A percentile compares a stretch with the other conserved stretches of the same genome.
These are phyloP conservation scores for Tachina grossa DNA, from an alignment of 2,888 invertebrate species.

Conservation along the genomic window DNA sequence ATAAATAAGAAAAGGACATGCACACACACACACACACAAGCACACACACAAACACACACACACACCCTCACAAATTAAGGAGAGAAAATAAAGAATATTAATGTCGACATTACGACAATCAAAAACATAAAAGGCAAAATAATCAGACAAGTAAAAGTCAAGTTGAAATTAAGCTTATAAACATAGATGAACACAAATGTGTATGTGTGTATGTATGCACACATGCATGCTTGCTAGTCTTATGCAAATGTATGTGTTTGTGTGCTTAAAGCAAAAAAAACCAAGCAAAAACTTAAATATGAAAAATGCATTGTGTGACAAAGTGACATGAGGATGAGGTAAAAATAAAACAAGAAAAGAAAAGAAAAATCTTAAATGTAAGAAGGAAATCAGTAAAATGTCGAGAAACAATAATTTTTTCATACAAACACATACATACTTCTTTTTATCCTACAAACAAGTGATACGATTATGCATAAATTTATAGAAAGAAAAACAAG, in stretches of 20 bases:
- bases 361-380: conserved; percentile 37
- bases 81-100: conserved; percentile 65
- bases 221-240: not conserved
- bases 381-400: conserved; percentile 58
- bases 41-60: not conserved
- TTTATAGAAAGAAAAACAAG: conserved; percentile 39
- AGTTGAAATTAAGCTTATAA: conserved; percentile 72
- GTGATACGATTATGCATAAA: conserved; percentile 56
- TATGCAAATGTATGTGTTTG: conserved; percentile 27
- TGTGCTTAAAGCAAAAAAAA: not conserved
- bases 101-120: conserved; percentile 67
- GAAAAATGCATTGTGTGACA: conserved; percentile 61
- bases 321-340: conserved; percentile 64
- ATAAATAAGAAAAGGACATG: conserved; percentile 1
- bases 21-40: not conserved
- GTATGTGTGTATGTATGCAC: not conserved
- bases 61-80: not conserved
- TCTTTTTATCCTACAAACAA: conserved; percentile 41
- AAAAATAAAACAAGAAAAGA: conserved; percentile 56
- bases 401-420: conserved; percentile 20
- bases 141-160: conserved; percentile 70
- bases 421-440: conserved; percentile 27
- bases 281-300: conserved; percentile 14
- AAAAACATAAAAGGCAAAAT: conserved; percentile 68
- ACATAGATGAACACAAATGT: conserved; percentile 4